These are phyloP conservation scores for Macropodus opercularis DNA, from an alignment of 2,797 vertebrate genomes.

Conservation along the genomic window DNA sequence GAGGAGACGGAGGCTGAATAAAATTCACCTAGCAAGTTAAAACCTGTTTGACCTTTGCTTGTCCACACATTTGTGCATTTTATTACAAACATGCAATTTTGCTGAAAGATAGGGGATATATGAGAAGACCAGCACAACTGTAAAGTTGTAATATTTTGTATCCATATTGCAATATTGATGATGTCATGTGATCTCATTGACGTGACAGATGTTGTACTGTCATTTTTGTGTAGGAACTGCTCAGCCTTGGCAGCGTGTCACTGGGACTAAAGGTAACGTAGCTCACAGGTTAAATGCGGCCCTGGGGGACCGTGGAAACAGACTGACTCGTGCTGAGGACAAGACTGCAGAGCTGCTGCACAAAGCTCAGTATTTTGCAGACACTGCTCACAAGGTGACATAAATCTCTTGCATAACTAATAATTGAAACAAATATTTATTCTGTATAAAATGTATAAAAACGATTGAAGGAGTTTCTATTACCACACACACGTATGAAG, in stretches of 20 bases:
- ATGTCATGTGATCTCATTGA: no score
- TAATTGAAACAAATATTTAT: no score
- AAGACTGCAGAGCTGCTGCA: slow-evolving; percentile 87
- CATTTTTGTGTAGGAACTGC: slow-evolving; percentile 65
- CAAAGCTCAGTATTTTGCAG: slow-evolving; percentile 89
- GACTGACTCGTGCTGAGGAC: slow-evolving; percentile 85
- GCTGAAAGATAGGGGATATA: no score
- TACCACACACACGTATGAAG: background rate
- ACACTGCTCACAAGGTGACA: slow-evolving; percentile 90
- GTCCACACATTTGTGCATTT: no score
- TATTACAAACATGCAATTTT: no score
- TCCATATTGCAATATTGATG: background rate
- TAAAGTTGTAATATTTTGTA: background rate
- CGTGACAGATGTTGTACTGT: background rate
- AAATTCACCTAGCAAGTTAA: no score
- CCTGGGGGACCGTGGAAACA: slow-evolving; percentile 88
- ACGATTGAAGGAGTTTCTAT: background rate
- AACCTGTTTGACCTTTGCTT: no score
- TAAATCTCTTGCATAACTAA: background rate
- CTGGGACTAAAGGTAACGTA: slow-evolving; percentile 84
- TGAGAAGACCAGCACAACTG: no score
- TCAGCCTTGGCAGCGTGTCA: slow-evolving; percentile 81
- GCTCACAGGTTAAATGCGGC: slow-evolving; percentile 89
- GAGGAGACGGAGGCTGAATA: no score
- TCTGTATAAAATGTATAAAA: no score